Evolutionary conservation across 2,113 vertebrate species (phyloP).

Genomic region (Engraulis encrasicolus): DNA sequence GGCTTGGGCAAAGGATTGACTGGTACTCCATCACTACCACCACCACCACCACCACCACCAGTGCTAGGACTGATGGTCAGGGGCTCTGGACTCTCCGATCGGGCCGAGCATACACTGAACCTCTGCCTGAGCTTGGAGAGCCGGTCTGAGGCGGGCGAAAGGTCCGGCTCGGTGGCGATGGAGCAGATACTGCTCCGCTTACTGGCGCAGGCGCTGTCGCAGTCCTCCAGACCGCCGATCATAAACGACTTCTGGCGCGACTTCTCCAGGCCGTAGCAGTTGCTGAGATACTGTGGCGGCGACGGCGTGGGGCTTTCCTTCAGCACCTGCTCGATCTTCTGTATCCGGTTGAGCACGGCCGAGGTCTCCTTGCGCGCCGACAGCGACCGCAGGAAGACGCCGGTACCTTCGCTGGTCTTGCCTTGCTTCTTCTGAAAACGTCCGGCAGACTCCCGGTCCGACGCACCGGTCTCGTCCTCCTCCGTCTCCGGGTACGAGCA

Average conservation of each 20-base stretch:
- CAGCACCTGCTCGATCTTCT: slow-evolving; percentile 94
- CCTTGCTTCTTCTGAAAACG: slow-evolving; percentile 84
- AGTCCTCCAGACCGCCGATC: slow-evolving; percentile 75
- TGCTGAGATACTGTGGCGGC: slow-evolving; percentile 91
- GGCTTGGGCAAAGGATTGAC: slow-evolving; percentile 98
- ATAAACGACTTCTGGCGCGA: slow-evolving; percentile 82
- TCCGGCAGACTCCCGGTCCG: slow-evolving; percentile 81
- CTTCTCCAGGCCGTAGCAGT: slow-evolving; percentile 90
- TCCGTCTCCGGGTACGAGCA: slow-evolving; percentile 93
- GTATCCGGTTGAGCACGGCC: slow-evolving; percentile 94
- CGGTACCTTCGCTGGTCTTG: slow-evolving; percentile 78
- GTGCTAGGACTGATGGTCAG: slow-evolving; percentile 72
- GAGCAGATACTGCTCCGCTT: slow-evolving; percentile 79
- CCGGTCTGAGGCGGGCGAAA: slow-evolving; percentile 77
- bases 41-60: slow-evolving; percentile 43
- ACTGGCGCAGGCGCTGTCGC: slow-evolving; percentile 73
- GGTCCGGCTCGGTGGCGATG: slow-evolving; percentile 79
- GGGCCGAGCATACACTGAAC: slow-evolving; percentile 66
- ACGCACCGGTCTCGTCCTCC: slow-evolving; percentile 83
- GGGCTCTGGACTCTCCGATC: slow-evolving; percentile 74
- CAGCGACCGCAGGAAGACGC: slow-evolving; percentile 78
- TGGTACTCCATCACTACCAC: slow-evolving; percentile 56
- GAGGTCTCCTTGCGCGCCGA: slow-evolving; percentile 87
- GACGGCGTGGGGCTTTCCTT: slow-evolving; percentile 90
- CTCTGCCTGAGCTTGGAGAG: slow-evolving; percentile 79